Conservation (phyloP, 2,888 invertebrate species). For the Agrotis segetum region DNA sequence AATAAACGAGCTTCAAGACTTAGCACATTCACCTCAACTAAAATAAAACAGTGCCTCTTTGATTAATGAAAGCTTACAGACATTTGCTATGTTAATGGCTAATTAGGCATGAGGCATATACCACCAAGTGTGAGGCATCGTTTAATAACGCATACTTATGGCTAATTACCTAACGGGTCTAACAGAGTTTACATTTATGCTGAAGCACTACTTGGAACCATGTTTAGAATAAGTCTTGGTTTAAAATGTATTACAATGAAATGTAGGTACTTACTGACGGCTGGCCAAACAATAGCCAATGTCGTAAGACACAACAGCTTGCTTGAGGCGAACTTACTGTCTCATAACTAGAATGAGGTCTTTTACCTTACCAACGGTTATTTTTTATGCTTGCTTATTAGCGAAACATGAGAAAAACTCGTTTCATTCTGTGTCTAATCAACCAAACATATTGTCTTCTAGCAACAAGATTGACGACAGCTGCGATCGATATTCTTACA, state of each 20-base stretch:
- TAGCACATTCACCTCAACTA: constrained; percentile 12
- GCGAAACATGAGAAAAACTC: not conserved
- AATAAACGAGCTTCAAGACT: constrained; percentile 28
- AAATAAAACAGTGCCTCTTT: constrained; percentile 32
- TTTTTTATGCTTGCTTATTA: not conserved
- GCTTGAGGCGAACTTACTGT: constrained; percentile 1
- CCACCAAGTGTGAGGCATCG: constrained; percentile 35
- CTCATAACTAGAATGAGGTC: constrained; percentile 5
- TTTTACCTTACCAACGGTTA: not conserved
- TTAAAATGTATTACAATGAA: constrained; percentile 47
- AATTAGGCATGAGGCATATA: constrained; percentile 28
- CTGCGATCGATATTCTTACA: constrained; percentile 18
- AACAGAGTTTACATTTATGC: constrained; percentile 45
- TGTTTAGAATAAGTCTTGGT: constrained; percentile 33
- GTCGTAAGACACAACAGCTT: constrained; percentile 3
- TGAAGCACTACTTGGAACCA: constrained; percentile 38
- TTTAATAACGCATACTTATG: constrained; percentile 44
- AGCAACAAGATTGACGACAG: constrained; percentile 8
- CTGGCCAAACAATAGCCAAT: constrained; percentile 9
- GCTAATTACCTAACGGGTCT: constrained; percentile 47
- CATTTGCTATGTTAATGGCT: constrained; percentile 28
- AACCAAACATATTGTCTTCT: constrained; percentile 5
- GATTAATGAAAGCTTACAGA: constrained; percentile 28
- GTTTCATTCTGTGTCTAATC: not conserved
- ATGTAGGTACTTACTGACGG: constrained; percentile 2